These are phyloP conservation scores for Ctenochaetus hawaiiensis DNA, from an alignment of 2,797 vertebrate genomes.

Conservation along the genomic window DNA sequence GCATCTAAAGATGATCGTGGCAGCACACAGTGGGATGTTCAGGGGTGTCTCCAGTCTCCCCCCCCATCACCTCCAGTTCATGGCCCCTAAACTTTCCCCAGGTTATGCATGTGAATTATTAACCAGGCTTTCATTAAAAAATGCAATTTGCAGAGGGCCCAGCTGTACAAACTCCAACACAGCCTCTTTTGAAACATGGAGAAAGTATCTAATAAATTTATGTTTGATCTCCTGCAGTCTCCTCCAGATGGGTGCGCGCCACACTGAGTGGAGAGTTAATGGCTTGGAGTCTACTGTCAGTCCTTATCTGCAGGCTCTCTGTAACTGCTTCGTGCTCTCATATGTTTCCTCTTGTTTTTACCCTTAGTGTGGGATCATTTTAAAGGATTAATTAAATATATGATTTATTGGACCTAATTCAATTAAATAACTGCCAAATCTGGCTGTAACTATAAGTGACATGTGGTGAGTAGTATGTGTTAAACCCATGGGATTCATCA, in stretches of 20 bases:
- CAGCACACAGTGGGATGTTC: conserved; percentile 63
- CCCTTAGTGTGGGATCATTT: conserved; percentile 18
- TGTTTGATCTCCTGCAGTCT: conserved; percentile 61
- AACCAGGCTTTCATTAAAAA: conserved; percentile 69
- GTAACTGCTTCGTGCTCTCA: conserved; percentile 34
- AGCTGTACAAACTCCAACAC: conserved; percentile 51
- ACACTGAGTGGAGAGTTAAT: conserved; percentile 65
- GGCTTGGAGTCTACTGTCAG: conserved; percentile 55
- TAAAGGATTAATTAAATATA: conserved; percentile 21
- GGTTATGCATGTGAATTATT: conserved; percentile 74
- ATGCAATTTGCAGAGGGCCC: conserved; percentile 54
- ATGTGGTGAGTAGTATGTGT: no score
- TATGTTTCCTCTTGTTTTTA: neutral
- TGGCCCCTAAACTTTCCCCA: conserved; percentile 54
- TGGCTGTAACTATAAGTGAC: neutral
- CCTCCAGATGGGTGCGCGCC: conserved; percentile 69
- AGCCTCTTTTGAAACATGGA: conserved; percentile 50
- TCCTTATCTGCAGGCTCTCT: conserved; percentile 47
- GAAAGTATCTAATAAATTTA: conserved; percentile 53
- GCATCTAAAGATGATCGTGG: conserved; percentile 61
- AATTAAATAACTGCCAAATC: conserved; percentile 1
- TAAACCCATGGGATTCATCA: neutral
- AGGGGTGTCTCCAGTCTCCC: conserved; percentile 58
- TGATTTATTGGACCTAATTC: neutral
- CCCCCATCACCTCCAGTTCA: conserved; percentile 42